Evolutionary conservation across 2,888 invertebrate species (phyloP).

Genomic region (Noctuana brunneofusca): DNA sequence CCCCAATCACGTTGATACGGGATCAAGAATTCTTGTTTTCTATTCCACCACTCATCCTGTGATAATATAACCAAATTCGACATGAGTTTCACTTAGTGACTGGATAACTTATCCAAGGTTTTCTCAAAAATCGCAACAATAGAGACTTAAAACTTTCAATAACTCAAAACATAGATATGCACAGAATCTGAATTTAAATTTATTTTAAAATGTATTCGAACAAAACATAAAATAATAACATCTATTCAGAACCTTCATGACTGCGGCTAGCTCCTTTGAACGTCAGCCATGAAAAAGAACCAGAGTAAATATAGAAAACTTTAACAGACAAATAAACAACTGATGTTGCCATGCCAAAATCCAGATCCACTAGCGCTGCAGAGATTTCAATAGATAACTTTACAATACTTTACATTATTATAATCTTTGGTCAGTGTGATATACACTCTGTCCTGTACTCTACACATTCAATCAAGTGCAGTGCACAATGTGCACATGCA

Average conservation of each 20-base stretch:
- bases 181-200: not conserved
- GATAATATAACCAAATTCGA: constrained; percentile 20
- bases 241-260: constrained; percentile 77
- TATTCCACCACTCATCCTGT: not conserved
- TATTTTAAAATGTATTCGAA: constrained; percentile 15
- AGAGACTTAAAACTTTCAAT: constrained; percentile 9
- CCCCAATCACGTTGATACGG: not conserved
- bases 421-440: too few relatives aligned
- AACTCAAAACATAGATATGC: not conserved
- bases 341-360: constrained; percentile 5
- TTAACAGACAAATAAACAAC: constrained; percentile 34
- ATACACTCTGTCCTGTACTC: too few relatives aligned
- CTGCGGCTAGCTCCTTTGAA: constrained; percentile 70
- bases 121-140: constrained; percentile 53
- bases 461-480: too few relatives aligned
- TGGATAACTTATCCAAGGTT: constrained; percentile 54
- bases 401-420: too few relatives aligned
- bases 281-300: constrained; percentile 83
- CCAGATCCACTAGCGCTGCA: too few relatives aligned
- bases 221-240: constrained; percentile 48
- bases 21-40: not conserved
- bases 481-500: too few relatives aligned
- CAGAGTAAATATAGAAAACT: constrained; percentile 47
- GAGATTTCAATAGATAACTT: too few relatives aligned
- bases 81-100: constrained; percentile 51